Conservation (phyloP, 2,797 vertebrate genomes). For the Vireo griseus region DNA sequence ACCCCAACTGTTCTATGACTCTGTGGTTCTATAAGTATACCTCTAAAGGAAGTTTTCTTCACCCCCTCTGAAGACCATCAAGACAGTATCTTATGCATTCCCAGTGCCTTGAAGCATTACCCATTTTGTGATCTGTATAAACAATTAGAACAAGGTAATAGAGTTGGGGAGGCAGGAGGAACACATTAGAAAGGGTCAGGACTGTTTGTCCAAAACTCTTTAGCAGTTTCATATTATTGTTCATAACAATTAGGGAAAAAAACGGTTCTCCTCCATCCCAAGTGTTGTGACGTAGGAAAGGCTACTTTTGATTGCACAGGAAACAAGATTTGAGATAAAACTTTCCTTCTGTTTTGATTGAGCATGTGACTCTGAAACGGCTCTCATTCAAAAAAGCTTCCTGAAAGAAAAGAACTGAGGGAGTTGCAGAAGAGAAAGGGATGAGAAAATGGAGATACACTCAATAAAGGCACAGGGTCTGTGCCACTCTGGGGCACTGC, state of each 20-base stretch:
- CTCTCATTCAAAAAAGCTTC: background rate
- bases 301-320: background rate
- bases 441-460: background rate
- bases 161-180: background rate
- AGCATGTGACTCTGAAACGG: background rate
- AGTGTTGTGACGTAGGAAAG: background rate
- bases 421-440: background rate
- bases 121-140: background rate
- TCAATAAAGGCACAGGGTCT: background rate
- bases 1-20: background rate
- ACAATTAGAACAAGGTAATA: background rate
- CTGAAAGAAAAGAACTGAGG: background rate
- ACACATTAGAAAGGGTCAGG: background rate
- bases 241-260: background rate
- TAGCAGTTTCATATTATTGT: background rate
- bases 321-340: background rate
- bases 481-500: background rate
- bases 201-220: background rate
- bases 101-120: background rate
- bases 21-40: background rate
- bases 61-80: background rate
- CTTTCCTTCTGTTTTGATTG: background rate
- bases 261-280: background rate
- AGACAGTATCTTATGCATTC: background rate
- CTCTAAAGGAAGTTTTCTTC: background rate